Evolutionary conservation across 2,888 invertebrate species (phyloP).

Genomic region (Hymenopus coronatus): DNA sequence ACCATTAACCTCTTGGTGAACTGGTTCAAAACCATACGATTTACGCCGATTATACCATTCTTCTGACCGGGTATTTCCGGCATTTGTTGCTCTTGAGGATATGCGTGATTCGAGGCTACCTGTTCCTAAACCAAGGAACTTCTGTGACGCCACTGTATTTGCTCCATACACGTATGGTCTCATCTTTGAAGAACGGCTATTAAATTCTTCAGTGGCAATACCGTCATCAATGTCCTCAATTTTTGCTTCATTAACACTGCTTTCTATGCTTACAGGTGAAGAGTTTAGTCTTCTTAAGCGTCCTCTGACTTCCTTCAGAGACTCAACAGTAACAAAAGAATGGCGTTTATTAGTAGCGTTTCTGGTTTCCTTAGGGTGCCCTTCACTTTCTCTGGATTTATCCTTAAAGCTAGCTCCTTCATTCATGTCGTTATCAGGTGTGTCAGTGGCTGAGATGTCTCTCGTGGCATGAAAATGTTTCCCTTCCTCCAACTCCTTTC

Average conservation of each 20-base stretch:
- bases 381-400: neutral
- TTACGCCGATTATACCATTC: conserved; percentile 73
- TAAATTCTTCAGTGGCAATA: conserved; percentile 47
- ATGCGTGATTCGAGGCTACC: conserved; percentile 50
- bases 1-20: conserved; percentile 41
- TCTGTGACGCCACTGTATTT: conserved; percentile 40
- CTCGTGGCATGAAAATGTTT: neutral
- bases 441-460: neutral
- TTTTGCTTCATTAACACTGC: neutral
- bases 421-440: neutral
- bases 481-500: conserved; percentile 47
- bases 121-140: conserved; percentile 41
- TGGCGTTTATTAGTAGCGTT: conserved; percentile 39
- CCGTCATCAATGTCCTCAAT: conserved; percentile 48
- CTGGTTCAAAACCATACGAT: conserved; percentile 71
- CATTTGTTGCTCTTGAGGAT: conserved; percentile 46
- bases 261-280: conserved; percentile 8
- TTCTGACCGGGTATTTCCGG: conserved; percentile 53
- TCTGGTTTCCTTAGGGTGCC: neutral
- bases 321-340: conserved; percentile 59
- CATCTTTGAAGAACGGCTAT: conserved; percentile 41
- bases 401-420: neutral
- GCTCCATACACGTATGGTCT: conserved; percentile 50
- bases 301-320: conserved; percentile 58
- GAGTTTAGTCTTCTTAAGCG: conserved; percentile 53